Percentiles rank a stretch among this genome's conserved stretches.
Evolutionary conservation across 2,797 vertebrate species (phyloP).

Genomic region (Pristis pectinata): DNA sequence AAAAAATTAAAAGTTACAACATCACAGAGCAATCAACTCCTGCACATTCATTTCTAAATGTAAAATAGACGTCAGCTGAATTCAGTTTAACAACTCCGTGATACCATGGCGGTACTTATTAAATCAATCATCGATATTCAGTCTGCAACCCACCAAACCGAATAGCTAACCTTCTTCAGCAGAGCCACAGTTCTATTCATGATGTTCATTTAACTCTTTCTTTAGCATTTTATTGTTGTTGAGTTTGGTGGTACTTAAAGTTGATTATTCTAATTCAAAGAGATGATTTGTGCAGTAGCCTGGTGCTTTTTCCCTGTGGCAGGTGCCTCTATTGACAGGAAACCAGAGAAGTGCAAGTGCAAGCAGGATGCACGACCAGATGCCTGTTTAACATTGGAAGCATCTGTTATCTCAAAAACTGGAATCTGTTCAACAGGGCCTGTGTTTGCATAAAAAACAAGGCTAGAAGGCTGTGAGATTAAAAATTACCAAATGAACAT

Average conservation of each 20-base stretch:
- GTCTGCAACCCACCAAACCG: background rate
- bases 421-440: conserved; percentile 32
- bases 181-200: background rate
- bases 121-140: background rate
- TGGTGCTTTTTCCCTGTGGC: conserved; percentile 15
- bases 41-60: background rate
- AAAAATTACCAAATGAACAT: conserved; percentile 23
- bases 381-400: conserved; percentile 38
- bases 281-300: conserved; percentile 22
- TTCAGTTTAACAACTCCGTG: background rate
- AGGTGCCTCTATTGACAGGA: conserved; percentile 36
- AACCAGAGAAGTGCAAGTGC: conserved; percentile 17
- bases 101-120: background rate
- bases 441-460: conserved; percentile 18
- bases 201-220: background rate
- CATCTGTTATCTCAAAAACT: conserved; percentile 32
- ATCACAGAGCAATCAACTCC: background rate
- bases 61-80: background rate
- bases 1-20: background rate
- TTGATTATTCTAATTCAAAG: background rate
- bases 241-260: background rate
- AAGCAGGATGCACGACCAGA: conserved; percentile 9
- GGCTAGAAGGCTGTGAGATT: conserved; percentile 9
- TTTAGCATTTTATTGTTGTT: background rate
- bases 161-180: background rate